Percentiles rank a stretch among this genome's conserved stretches.
These are phyloP conservation scores for Alsophila aescularia DNA, from an alignment of 2,888 invertebrate species.

Conservation along the genomic window DNA sequence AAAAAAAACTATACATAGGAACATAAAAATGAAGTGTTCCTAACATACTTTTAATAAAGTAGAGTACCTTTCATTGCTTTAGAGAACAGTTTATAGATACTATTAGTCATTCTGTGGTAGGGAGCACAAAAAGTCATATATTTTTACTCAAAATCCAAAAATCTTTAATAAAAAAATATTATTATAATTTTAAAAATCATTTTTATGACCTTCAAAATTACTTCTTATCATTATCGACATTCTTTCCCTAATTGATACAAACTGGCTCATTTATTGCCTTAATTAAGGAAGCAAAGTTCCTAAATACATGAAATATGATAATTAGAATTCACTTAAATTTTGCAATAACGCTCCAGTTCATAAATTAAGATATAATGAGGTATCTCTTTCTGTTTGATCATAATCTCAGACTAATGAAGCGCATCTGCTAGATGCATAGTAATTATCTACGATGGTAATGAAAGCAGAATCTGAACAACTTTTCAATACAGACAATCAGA, in stretches of 20 bases:
- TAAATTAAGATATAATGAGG: constrained; percentile 8
- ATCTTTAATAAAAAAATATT: neutral
- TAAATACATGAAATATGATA: too few relatives aligned
- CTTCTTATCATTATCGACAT: constrained; percentile 13
- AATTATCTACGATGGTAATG: constrained; percentile 18
- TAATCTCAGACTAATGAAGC: constrained; percentile 16
- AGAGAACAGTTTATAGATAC: too few relatives aligned
- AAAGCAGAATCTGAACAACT: constrained; percentile 9
- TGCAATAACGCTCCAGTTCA: neutral
- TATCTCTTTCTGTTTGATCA: constrained; percentile 12
- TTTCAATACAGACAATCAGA: neutral
- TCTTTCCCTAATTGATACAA: constrained; percentile 21
- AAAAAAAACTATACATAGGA: too few relatives aligned
- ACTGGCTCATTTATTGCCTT: constrained; percentile 19
- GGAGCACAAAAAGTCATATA: too few relatives aligned
- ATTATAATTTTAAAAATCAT: neutral
- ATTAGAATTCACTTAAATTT: too few relatives aligned
- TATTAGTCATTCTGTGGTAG: too few relatives aligned
- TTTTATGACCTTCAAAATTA: neutral
- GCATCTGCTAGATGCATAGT: constrained; percentile 18
- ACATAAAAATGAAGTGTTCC: too few relatives aligned
- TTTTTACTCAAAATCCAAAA: too few relatives aligned
- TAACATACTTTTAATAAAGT: too few relatives aligned
- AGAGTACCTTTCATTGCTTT: too few relatives aligned
- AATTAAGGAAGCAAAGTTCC: constrained; percentile 11